Evolutionary conservation across 2,113 vertebrate species (phyloP), one percentile per base, ranked within the genome.

Genomic region (Nansenia antarctica): DNA sequence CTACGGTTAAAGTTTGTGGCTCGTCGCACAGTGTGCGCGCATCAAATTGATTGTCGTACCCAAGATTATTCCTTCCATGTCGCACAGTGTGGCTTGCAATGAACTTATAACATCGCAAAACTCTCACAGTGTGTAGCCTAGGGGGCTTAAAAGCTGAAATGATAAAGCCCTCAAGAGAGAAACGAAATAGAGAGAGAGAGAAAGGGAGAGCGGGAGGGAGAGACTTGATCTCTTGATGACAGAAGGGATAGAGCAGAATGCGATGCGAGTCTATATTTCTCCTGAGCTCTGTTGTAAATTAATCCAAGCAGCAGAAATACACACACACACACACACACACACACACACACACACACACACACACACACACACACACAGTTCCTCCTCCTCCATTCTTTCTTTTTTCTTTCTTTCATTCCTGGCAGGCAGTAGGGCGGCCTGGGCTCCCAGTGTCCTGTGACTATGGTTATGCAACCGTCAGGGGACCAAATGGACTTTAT

Each of bases 381-480:
- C 67, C 69, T 62, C 76, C 72, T 72, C 29, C 0, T 57, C 26
- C 26, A 18, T 30, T 15, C 9, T 29, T 70, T 27, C 58, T 65
- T 29, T 63, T 62, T 26, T 15, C 18, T 11, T 57, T 71, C 65
- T 72, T 81, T 73, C 71, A 61, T 77, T 72, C 54, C 77, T 74
- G 67, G 72, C 77, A 72, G 74, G 77, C 69, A 63, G 62, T 75
- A n/a, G 62, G 70, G 1, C 20, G 65, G 73, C 67, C 73, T 57
- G 3, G 54, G 65, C 74, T 75, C 77, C 45, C 59, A 57, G 82
- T 81, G 81, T 86, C 81, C 80, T 73, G 79, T 85, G 73, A 87
- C 79, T 69, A 69, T 76, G 81, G 72, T 89, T 88, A 88, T 83
- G 81, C 80, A 89, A 90, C 76, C 78, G 72, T 18, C 65, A 42